Evolutionary conservation across 2,888 invertebrate species (phyloP).

Genomic region (Rhyacophila evoluta): DNA sequence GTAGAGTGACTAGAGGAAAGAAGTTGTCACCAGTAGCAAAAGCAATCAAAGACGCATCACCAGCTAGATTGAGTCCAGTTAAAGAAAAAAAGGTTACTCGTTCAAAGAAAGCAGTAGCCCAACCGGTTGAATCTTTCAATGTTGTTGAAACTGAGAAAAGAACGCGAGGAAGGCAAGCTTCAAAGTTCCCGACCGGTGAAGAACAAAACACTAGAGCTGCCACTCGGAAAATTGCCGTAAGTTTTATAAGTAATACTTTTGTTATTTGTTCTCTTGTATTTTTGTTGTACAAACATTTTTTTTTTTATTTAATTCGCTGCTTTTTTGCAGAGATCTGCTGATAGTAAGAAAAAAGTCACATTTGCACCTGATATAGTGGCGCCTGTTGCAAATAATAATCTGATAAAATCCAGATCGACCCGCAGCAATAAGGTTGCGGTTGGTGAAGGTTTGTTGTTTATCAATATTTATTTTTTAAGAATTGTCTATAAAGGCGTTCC

Average conservation of each 20-base stretch:
- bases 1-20: background rate
- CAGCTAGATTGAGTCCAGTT: background rate
- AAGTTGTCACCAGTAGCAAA: background rate
- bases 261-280: background rate
- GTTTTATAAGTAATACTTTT: no score
- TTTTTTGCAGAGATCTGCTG: background rate
- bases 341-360: constrained; percentile 50
- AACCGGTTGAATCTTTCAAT: background rate
- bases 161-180: background rate
- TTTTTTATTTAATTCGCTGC: background rate
- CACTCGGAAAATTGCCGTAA: background rate
- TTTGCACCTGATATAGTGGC: constrained; percentile 42
- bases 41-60: background rate
- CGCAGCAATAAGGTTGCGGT: background rate
- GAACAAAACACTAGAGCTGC: no score
- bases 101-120: background rate
- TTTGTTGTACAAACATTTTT: background rate
- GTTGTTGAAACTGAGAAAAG: background rate
- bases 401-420: constrained; percentile 27
- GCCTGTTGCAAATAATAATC: constrained; percentile 28
- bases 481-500: background rate
- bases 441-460: background rate
- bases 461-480: background rate
- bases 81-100: background rate
- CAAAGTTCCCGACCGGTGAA: no score